Evolutionary conservation across 2,888 invertebrate species (phyloP).

Genomic region (Drymonia ruficornis): DNA sequence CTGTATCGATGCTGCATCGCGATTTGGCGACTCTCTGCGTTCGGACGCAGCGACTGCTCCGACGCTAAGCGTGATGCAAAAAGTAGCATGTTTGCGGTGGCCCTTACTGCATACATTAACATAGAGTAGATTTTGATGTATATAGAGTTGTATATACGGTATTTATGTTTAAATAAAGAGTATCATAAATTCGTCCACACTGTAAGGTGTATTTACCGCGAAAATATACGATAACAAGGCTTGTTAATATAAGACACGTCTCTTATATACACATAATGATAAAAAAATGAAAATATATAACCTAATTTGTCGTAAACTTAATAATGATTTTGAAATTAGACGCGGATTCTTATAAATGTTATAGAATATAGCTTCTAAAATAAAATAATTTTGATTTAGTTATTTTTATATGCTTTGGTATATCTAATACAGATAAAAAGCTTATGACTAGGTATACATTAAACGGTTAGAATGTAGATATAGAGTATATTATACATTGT

Average conservation of each 20-base stretch:
- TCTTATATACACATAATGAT: constrained; percentile 12
- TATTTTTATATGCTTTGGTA: constrained; percentile 20
- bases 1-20: no score
- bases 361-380: constrained; percentile 15
- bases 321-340: background rate
- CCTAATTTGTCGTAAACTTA: background rate
- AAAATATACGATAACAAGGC: constrained; percentile 43
- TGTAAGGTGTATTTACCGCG: constrained; percentile 63
- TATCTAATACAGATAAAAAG: constrained; percentile 27
- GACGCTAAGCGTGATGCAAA: no score
- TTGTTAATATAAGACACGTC: constrained; percentile 26
- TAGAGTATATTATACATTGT: background rate
- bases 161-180: constrained; percentile 38
- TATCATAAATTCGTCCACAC: constrained; percentile 79
- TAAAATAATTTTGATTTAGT: constrained; percentile 12
- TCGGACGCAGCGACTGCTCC: no score
- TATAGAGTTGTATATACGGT: constrained; percentile 33
- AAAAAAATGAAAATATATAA: constrained; percentile 5
- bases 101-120: background rate
- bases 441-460: constrained; percentile 35
- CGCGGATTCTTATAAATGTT: constrained; percentile 4
- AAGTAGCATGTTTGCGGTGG: no score
- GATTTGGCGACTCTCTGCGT: no score
- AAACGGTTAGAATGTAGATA: constrained; percentile 1
- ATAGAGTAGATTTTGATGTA: constrained; percentile 4